Conservation (phyloP, 2,797 vertebrate genomes). For the Monodelphis domestica region DNA sequence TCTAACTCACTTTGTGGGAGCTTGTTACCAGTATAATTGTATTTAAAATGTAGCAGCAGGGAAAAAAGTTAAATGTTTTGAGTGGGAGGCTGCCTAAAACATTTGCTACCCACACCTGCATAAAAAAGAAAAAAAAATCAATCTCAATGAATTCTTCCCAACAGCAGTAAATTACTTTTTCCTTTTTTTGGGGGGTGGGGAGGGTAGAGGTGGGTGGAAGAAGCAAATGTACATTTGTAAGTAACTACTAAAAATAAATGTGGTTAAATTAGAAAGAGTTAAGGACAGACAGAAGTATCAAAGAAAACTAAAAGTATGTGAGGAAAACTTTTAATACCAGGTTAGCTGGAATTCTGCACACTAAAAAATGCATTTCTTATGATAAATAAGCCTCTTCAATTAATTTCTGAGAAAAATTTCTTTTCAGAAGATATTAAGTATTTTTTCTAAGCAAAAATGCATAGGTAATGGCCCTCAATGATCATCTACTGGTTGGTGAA, state of each 20-base stretch:
- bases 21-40: constrained; percentile 4
- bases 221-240: constrained; percentile 4
- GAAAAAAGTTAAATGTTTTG: constrained; percentile 7
- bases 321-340: constrained; percentile 41
- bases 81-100: constrained; percentile 2
- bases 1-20: constrained; percentile 4
- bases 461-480: neutral
- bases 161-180: neutral
- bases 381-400: constrained; percentile 47
- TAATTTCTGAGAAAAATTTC: constrained; percentile 45
- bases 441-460: constrained; percentile 47
- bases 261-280: neutral
- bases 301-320: constrained; percentile 23
- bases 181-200: neutral
- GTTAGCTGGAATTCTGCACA: constrained; percentile 29
- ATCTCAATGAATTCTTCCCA: neutral
- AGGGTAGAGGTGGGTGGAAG: neutral
- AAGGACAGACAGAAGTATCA: neutral
- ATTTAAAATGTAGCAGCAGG: constrained; percentile 3
- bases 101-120: constrained; percentile 7
- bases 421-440: constrained; percentile 40
- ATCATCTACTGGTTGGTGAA: constrained; percentile 1
- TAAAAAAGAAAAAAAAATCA: constrained; percentile 5
- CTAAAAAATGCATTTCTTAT: neutral
- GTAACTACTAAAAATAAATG: neutral